These are phyloP conservation scores for Trematocara unimaculatum DNA, from an alignment of 2,113 vertebrate genomes.

Conservation along the genomic window DNA sequence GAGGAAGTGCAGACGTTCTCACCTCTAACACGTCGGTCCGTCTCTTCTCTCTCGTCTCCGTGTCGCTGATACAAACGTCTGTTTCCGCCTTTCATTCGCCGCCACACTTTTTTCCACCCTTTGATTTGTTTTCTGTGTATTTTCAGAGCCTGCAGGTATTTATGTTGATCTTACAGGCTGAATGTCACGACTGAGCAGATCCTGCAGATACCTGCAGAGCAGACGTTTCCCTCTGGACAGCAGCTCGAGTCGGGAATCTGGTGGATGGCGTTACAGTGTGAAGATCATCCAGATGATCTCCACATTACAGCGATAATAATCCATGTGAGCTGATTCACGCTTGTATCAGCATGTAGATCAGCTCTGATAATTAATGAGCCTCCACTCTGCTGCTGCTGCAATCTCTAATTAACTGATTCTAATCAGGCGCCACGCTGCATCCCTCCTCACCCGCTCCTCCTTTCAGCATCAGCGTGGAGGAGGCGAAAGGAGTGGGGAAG, in stretches of 20 bases:
- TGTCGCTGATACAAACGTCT: neutral
- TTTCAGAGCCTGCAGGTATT: neutral
- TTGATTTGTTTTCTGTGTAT: neutral
- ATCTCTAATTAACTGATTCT: slow-evolving; percentile 26
- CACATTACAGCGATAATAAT: neutral
- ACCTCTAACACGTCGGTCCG: neutral
- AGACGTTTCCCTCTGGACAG: neutral
- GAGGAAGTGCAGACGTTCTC: neutral
- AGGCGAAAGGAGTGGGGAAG: neutral
- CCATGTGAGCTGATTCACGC: neutral
- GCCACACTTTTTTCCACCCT: neutral
- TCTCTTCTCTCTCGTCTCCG: neutral
- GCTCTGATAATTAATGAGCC: slow-evolving; percentile 14
- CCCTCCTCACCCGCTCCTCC: neutral
- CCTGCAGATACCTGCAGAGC: neutral
- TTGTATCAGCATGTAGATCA: slow-evolving; percentile 22
- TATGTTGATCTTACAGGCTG: neutral
- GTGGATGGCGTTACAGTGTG: neutral
- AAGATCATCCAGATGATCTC: neutral
- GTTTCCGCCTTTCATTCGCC: neutral
- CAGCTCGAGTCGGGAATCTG: neutral
- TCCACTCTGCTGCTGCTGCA: neutral
- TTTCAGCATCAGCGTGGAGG: neutral
- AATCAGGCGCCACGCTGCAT: neutral
- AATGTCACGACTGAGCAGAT: neutral